Conservation (phyloP, 1,140 invertebrate genomes). For the Drosophila ohnishii region DNA sequence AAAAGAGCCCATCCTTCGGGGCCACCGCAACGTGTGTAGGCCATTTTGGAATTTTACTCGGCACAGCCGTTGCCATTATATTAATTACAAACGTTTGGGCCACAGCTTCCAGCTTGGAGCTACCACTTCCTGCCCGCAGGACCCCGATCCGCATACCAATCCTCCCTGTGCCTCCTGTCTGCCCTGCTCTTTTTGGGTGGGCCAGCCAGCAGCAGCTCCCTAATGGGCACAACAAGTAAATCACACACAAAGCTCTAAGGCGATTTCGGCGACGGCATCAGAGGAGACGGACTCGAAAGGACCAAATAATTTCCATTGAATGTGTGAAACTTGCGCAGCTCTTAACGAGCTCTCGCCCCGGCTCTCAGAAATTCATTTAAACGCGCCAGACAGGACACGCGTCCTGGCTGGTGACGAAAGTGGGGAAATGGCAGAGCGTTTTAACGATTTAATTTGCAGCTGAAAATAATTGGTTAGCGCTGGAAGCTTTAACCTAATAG, state of each 20-base stretch:
- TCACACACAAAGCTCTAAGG: conserved; percentile 80
- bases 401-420: conserved; percentile 37
- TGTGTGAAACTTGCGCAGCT: conserved; percentile 51
- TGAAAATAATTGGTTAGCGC: conserved; percentile 23
- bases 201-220: conserved; percentile 32
- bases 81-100: conserved; percentile 79
- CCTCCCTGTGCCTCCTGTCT: conserved; percentile 8
- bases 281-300: conserved; percentile 38
- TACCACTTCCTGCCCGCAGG: conserved; percentile 18
- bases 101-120: conserved; percentile 39
- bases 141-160: neutral
- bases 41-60: conserved; percentile 70
- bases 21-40: conserved; percentile 72
- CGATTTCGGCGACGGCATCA: conserved; percentile 65
- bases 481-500: conserved; percentile 3
- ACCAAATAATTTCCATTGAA: conserved; percentile 62
- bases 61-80: conserved; percentile 76
- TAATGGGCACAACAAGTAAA: conserved; percentile 80
- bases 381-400: conserved; percentile 47
- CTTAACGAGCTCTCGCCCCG: conserved; percentile 62
- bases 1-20: conserved; percentile 8
- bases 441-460: conserved; percentile 38
- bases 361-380: conserved; percentile 55
- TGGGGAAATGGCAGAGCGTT: conserved; percentile 19
- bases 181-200: conserved; percentile 7